Evolutionary conservation across 2,888 invertebrate species (phyloP), one percentile per base, ranked within the genome.

Genomic region (Mythimna ferrago): DNA sequence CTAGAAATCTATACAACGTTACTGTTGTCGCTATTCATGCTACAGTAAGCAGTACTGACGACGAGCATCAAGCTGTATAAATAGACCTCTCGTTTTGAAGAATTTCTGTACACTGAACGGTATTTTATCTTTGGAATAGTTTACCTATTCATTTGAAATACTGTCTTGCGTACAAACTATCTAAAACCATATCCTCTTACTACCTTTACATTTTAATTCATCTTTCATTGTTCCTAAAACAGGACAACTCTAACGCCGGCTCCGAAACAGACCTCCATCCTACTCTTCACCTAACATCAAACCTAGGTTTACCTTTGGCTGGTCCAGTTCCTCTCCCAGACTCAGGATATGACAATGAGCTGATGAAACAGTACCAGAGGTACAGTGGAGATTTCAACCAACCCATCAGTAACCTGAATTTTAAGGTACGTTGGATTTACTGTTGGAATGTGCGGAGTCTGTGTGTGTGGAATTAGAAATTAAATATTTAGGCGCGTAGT

Each of bases 331-430:
- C 97, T 67, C 96, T 98, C 81, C 97, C 97, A 53, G 96, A 97
- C 57, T 96, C 97, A 80, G 98, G 97, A 73, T 97, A 97, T 76
- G 97, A 97, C 54, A 95, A 94, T 57, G 94, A 95, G 58, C 88
- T 95, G 41, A 94, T 96, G 92, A 95, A 94, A 65, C 94, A 93
- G 69, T 95, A 94, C 70, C 95, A 95, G 82, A 92, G 97, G 82
- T 98, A 97, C 90, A 98, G 98, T 66, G 97, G 97, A 2, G 98
- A 98, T 88, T 98, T 98, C 90, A 97, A 97, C 80, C 98, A 98
- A 82, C 97, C 98, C 6, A 97, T 97, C 19, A 93, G 83, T 51
- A 93, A 91, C 79, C 81, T 96, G 51, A 92, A 94, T 84, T 94
- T 97, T 93, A 96, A 97, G 97, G 96, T 95, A 87, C 16, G 57